These are phyloP conservation scores for Pyralis farinalis DNA, from an alignment of 2,888 invertebrate species.

Conservation along the genomic window DNA sequence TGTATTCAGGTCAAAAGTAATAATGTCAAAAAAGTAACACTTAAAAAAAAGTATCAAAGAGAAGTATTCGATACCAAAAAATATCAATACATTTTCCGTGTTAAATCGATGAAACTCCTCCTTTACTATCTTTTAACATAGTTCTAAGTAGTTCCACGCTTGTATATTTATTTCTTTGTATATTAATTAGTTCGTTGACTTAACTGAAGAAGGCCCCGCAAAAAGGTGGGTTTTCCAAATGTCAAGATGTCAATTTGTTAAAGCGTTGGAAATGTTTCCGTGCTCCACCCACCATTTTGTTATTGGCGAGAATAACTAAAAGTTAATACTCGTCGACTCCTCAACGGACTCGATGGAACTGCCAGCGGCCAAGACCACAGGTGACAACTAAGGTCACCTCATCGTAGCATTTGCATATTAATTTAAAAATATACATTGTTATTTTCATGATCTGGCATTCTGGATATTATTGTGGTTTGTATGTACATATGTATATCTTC, in stretches of 20 bases:
- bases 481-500: no score
- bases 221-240: constrained; percentile 6
- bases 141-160: not conserved
- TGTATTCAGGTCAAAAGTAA: no score
- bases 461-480: no score
- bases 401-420: not conserved
- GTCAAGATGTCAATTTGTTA: constrained; percentile 5
- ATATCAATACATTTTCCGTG: no score
- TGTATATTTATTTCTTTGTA: constrained; percentile 5
- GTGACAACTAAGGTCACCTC: not conserved
- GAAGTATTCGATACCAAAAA: no score
- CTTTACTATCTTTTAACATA: constrained; percentile 2
- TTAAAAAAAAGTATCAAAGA: no score
- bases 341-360: not conserved
- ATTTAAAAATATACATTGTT: constrained; percentile 4
- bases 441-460: no score
- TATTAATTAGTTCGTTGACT: constrained; percentile 9
- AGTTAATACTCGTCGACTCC: not conserved
- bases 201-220: constrained; percentile 1
- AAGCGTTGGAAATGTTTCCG: constrained; percentile 2
- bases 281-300: constrained; percentile 3
- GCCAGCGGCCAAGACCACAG: not conserved
- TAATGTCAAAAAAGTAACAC: no score
- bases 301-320: constrained; percentile 6
- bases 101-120: constrained; percentile 10